These are phyloP conservation scores for Vireo griseus DNA, from an alignment of 2,797 vertebrate genomes.

Conservation along the genomic window DNA sequence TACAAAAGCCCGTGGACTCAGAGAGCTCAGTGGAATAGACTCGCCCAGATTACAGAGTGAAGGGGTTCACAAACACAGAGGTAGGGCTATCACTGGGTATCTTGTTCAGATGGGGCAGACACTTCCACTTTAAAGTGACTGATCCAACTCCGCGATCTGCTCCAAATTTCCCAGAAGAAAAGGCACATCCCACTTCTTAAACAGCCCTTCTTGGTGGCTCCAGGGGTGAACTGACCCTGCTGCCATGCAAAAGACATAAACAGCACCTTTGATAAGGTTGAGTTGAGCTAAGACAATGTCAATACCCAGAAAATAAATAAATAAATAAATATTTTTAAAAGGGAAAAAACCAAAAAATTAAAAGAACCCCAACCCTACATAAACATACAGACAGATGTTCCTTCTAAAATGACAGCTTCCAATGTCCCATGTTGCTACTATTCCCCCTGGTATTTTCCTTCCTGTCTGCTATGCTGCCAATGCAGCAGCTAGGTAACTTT, in stretches of 20 bases:
- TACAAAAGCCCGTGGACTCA: not conserved
- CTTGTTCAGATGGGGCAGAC: not conserved
- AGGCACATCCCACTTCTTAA: not conserved
- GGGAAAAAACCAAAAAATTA: not conserved
- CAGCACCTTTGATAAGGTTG: not conserved
- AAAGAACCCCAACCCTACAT: rapidly evolving
- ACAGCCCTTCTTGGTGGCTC: not conserved
- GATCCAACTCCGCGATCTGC: rapidly evolving
- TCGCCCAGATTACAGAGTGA: not conserved
- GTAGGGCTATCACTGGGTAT: not conserved
- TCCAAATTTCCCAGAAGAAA: not conserved
- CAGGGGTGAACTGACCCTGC: not conserved
- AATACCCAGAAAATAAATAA: not conserved
- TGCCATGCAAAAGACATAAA: not conserved
- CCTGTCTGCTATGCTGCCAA: not conserved
- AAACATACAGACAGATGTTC: not conserved
- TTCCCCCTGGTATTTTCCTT: not conserved
- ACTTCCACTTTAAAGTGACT: not conserved
- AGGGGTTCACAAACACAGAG: not conserved
- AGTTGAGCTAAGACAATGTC: not conserved
- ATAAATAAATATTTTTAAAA: too few species aligned
- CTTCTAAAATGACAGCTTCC: not conserved
- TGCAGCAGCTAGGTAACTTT: not conserved
- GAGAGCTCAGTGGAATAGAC: not conserved
- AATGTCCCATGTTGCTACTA: not conserved